Percentiles rank a stretch among this genome's conserved stretches.
Conservation (phyloP, 2,888 invertebrate genomes). For the Lasioglossum marginatum region DNA sequence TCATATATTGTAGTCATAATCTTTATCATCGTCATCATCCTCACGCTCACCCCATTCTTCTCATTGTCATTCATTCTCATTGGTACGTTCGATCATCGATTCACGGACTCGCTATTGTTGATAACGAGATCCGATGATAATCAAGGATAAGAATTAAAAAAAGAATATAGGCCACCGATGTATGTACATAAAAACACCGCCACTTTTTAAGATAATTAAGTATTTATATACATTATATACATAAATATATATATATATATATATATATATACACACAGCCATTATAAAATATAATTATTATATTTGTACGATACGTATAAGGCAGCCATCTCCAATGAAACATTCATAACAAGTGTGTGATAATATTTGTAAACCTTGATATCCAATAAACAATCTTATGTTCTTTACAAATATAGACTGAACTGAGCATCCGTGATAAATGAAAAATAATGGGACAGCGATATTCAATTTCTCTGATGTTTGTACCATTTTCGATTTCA, state of each 20-base stretch:
- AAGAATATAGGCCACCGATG: slow-evolving; percentile 63
- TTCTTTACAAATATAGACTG: slow-evolving; percentile 72
- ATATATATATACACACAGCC: slow-evolving; percentile 70
- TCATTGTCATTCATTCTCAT: slow-evolving; percentile 29
- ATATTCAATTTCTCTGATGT: not conserved
- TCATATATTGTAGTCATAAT: slow-evolving; percentile 33
- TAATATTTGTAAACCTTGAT: slow-evolving; percentile 84
- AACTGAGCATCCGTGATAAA: not conserved
- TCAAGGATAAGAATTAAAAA: slow-evolving; percentile 38
- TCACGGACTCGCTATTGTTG: slow-evolving; percentile 48
- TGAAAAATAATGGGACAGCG: not conserved
- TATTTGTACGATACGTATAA: slow-evolving; percentile 79
- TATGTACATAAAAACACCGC: slow-evolving; percentile 66
- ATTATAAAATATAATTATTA: slow-evolving; percentile 77
- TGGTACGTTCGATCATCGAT: slow-evolving; percentile 42
- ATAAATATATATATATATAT: slow-evolving; percentile 67
- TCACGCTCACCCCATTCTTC: slow-evolving; percentile 24
- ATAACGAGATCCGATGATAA: slow-evolving; percentile 50
- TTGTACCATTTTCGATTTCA: not conserved
- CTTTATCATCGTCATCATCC: slow-evolving; percentile 36
- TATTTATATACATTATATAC: slow-evolving; percentile 74
- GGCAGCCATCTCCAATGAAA: slow-evolving; percentile 79
- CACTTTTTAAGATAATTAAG: slow-evolving; percentile 68
- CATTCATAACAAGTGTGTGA: slow-evolving; percentile 84
- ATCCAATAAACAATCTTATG: slow-evolving; percentile 82